Evolutionary conservation across 2,113 vertebrate species (phyloP).

Genomic region (Cinclus cinclus): DNA sequence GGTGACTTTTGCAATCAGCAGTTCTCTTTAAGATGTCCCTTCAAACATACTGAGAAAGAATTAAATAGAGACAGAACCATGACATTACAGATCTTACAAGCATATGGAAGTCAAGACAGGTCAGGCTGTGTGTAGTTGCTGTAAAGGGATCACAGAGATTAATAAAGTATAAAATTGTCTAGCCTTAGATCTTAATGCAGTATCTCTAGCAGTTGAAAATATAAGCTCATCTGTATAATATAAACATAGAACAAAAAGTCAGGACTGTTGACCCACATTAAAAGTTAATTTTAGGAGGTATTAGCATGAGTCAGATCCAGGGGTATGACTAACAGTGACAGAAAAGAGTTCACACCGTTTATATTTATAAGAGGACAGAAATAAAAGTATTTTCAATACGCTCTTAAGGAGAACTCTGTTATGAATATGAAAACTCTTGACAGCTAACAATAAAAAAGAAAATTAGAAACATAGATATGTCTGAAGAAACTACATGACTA

Average conservation of each 20-base stretch:
- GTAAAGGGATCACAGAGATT: constrained; percentile 22
- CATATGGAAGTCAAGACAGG: constrained; percentile 39
- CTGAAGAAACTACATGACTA: background rate
- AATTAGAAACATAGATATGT: background rate
- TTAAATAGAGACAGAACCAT: constrained; percentile 17
- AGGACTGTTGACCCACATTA: background rate
- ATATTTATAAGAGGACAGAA: background rate
- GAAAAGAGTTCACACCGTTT: background rate
- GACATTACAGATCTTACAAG: constrained; percentile 58
- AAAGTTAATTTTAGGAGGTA: background rate
- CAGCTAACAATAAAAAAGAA: background rate
- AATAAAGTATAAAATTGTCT: constrained; percentile 50
- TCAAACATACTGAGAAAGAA: constrained; percentile 33
- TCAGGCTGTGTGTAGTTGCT: constrained; percentile 40
- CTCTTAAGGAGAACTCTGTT: background rate
- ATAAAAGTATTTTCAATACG: background rate
- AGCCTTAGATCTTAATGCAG: background rate
- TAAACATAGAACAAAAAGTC: background rate
- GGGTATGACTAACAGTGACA: background rate
- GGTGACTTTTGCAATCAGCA: constrained; percentile 17
- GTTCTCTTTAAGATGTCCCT: constrained; percentile 21
- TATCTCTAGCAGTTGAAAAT: background rate
- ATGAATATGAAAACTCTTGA: background rate
- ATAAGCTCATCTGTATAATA: background rate
- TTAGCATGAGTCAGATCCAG: background rate